Conservation (phyloP, 2,797 vertebrate species). For the Clarias laeviceps region DNA sequence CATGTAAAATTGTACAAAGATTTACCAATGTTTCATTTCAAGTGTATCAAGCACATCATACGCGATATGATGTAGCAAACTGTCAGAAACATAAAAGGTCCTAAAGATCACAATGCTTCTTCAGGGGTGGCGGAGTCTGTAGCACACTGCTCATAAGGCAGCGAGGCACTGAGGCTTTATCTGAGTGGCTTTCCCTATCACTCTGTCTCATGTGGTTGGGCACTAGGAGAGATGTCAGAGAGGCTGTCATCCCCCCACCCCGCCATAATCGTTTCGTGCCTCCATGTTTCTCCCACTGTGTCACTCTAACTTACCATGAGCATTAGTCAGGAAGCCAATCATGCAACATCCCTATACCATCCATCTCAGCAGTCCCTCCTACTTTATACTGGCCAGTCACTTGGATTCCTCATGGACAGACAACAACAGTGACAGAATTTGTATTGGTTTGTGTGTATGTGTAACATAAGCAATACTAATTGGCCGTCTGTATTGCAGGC, state of each 20-base stretch:
- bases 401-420: conserved; percentile 40
- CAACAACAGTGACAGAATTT: conserved; percentile 12
- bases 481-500: neutral
- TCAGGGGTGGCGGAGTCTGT: conserved; percentile 10
- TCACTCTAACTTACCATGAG: conserved; percentile 53
- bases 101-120: neutral
- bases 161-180: conserved; percentile 44
- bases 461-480: neutral
- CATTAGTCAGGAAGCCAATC: conserved; percentile 58
- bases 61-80: neutral
- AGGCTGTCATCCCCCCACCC: conserved; percentile 35
- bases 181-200: conserved; percentile 48
- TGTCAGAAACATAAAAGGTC: neutral
- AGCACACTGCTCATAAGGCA: conserved; percentile 31
- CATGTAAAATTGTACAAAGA: neutral
- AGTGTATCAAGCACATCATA: neutral
- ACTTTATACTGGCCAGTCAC: conserved; percentile 29
- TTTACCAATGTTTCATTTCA: neutral
- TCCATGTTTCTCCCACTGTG: conserved; percentile 57
- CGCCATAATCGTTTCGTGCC: conserved; percentile 54
- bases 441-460: conserved; percentile 8
- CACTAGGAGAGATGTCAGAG: conserved; percentile 52
- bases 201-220: conserved; percentile 41
- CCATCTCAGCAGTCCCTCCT: conserved; percentile 43
- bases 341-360: conserved; percentile 53